A percentile compares a stretch with the other conserved stretches of the same genome.
Evolutionary conservation across 2,113 vertebrate species (phyloP).

Genomic region (Callocephalon fimbriatum): DNA sequence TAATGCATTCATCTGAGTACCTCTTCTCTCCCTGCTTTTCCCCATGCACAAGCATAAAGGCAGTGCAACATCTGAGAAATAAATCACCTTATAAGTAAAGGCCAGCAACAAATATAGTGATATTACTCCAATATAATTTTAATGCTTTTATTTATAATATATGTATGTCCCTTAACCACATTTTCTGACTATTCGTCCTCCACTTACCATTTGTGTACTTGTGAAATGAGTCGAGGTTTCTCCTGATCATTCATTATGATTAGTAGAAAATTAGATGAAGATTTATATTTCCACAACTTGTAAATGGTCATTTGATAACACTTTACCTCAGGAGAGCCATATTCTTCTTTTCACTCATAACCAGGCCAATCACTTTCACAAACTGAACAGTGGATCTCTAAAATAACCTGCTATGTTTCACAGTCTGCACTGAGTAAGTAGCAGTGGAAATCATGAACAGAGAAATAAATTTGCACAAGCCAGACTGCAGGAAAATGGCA

Average conservation of each 20-base stretch:
- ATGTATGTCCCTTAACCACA: not conserved
- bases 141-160: not conserved
- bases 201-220: not conserved
- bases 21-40: not conserved
- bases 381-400: constrained; percentile 55
- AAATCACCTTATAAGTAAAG: not conserved
- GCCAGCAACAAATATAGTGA: not conserved
- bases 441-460: not conserved
- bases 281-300: constrained; percentile 12
- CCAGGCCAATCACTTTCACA: constrained; percentile 48
- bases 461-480: not conserved
- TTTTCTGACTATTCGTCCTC: not conserved
- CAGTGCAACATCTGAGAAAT: not conserved
- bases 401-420: constrained; percentile 45
- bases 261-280: constrained; percentile 67
- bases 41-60: not conserved
- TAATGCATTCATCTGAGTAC: not conserved
- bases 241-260: constrained; percentile 22
- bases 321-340: constrained; percentile 28
- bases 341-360: constrained; percentile 56
- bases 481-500: not conserved
- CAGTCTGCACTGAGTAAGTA: not conserved
- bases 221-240: not conserved
- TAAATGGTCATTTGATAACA: constrained; percentile 49
- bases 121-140: not conserved